Evolutionary conservation across 1,140 invertebrate genomes (phyloP), one percentile per base, ranked within the genome.

Genomic region (Ceratina calcarata): DNA sequence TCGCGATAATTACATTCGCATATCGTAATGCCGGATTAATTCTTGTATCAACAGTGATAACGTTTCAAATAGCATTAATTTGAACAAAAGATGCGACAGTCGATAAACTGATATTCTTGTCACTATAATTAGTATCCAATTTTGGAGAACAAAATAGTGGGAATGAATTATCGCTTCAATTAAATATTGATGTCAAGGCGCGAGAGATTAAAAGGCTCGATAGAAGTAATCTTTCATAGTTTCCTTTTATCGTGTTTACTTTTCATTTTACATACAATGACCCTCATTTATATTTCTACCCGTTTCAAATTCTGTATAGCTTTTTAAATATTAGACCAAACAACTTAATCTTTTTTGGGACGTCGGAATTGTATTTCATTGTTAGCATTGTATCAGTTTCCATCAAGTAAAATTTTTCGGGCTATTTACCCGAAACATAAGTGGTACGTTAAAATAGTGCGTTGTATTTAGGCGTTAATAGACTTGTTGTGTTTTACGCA

Each of bases 401-500:
- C 13, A 24, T 24, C 66, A 24, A 20, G 1, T 61, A 58, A 61
- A 72, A 61, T 6, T 51, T 68, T 45, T 72, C n/a, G 13, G 4
- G 22, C n/a, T 57, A 20, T 53, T 53, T 15, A 8, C 6, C 7
- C n/a, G 18, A 7, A 22, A 49, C 16, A 16, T 15, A 37, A n/a
- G 7, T n/a, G 7, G 12, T 55, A 64, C 51, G 45, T 10, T 51
- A 45, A 64, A 64, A 45, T 16, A 37, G 27, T 20, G 22, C 7
- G 7, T 10, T 16, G 67, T 1, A 22, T 7, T 15, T n/a, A 10
- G 13, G 24, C 18, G 45, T 75, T 75, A 45, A 75, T 68, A 60
- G 69, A 75, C 71, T 70, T 20, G 68, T 74, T 37, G 81, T 32
- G 82, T 45, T 67, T 55, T 61, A 78, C 78, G 75, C 78, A 66